Conservation (phyloP, 1,140 invertebrate species). For the Arctopsyche grandis region DNA sequence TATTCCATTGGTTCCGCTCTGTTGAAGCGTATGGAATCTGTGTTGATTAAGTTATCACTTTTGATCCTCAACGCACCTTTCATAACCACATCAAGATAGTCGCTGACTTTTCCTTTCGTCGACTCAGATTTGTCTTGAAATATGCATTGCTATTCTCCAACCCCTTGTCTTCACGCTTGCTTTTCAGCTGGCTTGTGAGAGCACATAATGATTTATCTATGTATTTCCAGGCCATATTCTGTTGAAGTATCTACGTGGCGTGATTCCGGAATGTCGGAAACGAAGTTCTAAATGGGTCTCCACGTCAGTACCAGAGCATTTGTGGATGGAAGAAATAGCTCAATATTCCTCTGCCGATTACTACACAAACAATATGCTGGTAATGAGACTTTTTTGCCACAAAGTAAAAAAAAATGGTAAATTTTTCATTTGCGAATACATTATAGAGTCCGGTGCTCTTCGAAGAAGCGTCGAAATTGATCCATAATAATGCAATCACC, state of each 20-base stretch:
- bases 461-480: slow-evolving; percentile 80
- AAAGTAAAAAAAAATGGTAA: background rate
- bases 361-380: slow-evolving; percentile 84
- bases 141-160: too few relatives aligned
- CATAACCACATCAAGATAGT: too few relatives aligned
- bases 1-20: too few relatives aligned
- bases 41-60: too few relatives aligned
- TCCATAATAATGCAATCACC: slow-evolving; percentile 82
- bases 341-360: slow-evolving; percentile 81
- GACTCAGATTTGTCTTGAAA: too few relatives aligned
- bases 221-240: slow-evolving; percentile 72
- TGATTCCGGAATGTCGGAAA: slow-evolving; percentile 71
- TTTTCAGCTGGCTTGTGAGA: background rate
- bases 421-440: background rate
- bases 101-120: too few relatives aligned
- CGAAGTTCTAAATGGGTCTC: slow-evolving; percentile 81
- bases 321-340: slow-evolving; percentile 73
- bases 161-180: too few relatives aligned
- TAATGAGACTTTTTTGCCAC: slow-evolving; percentile 41
- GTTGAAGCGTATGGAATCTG: too few relatives aligned
- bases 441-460: slow-evolving; percentile 80
- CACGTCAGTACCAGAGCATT: slow-evolving; percentile 75
- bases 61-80: too few relatives aligned
- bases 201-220: slow-evolving; percentile 14
- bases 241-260: slow-evolving; percentile 71